Base-by-base conservation (phyloP, 2,888 invertebrate genomes). In the Strigamia maritima region DNA sequence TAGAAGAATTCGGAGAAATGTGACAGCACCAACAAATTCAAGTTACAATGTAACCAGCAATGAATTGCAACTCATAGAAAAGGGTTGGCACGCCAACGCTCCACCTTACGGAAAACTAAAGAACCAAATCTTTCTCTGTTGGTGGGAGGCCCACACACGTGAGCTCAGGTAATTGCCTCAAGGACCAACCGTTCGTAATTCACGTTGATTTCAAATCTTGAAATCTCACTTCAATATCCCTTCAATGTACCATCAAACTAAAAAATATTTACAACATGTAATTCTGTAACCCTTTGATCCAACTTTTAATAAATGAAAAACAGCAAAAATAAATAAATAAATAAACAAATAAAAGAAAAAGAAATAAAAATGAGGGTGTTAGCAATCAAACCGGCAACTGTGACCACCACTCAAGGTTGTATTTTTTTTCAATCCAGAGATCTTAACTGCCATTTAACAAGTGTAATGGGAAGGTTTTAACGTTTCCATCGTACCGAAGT, bases 131-230 rank as follows among this genome's bases (percentile, higher is more conserved):
- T 54, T 19, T 19, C 54, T 54, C 54, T 19, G 54, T 54, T 54
- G 54, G 54, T 54, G 54, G 54, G 54, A 54, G 54, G 54, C 54
- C 54, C 54, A 54, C 54, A 54, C 54, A 54, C 54, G 54, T 54
- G 54, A 54, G 54, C 54, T 54, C 54, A 54, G 54, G 54, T 54
- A 54, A 54, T 54, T 54, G 54, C 54, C 54, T 54, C 54, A 54
- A 54, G 54, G 54, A 54, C 54, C 54, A 54, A 54, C 54, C 54
- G 54, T 54, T 54, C 19, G 54, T 19, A 16, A 19, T 54, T 54
- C 54, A n/a, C 19, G n/a, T 54, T 3, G 2, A 54, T 54, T 54
- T 54, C 54, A 54, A 54, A 54, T 54, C 54, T 3, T 19, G 8
- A 19, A 54, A 54, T 22, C 14, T 54, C 22, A 19, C 2, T 8